Evolutionary conservation across 2,113 vertebrate species (phyloP), one percentile per base, ranked within the genome.

Genomic region (Chaenogobius annularis): DNA sequence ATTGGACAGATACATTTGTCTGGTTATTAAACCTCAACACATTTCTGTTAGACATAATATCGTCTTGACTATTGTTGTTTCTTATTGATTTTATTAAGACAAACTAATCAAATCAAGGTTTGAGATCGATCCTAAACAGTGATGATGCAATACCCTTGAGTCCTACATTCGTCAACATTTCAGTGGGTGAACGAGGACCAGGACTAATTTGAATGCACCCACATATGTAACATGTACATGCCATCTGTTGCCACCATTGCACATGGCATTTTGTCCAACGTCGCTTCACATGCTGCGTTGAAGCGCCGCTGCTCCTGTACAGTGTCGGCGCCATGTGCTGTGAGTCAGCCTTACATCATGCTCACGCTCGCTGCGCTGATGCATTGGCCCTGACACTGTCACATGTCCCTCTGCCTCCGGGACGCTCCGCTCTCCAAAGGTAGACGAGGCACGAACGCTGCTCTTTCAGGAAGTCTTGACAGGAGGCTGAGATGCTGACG

Each of bases 331-430:
- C 76, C 83, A 77, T 87, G 87, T 84, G 78, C 72, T 72, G 79
- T 20, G n/a, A 26, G 68, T 78, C 74, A 89, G 72, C 83, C 87
- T 87, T 86, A 86, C 80, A 58, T 90, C 88, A 90, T 75, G 56
- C 35, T 58, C 80, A 79, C 8, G 46, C 48, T 72, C 68, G 80
- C 50, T 65, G 81, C 59, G 73, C 66, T 89, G 83, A 88, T 77
- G 43, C 76, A 89, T 85, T 17, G 82, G 82, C 74, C 74, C 52
- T 85, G 86, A 86, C 86, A 58, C 26, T 44, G 86, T 87, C 86
- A 88, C 86, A 76, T 84, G 1, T 71, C 67, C 70, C 69, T 72
- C 1, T 7, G 75, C 20, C 31, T 75, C 47, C 26, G 4, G 68
- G 43, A 75, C 77, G 65, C 52, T 67, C 70, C 63, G 54, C 26